Percentiles rank a stretch among this genome's conserved stretches.
These are phyloP conservation scores for Porites rus DNA, from an alignment of 92 coral and sea anemone species.

Conservation along the genomic window DNA sequence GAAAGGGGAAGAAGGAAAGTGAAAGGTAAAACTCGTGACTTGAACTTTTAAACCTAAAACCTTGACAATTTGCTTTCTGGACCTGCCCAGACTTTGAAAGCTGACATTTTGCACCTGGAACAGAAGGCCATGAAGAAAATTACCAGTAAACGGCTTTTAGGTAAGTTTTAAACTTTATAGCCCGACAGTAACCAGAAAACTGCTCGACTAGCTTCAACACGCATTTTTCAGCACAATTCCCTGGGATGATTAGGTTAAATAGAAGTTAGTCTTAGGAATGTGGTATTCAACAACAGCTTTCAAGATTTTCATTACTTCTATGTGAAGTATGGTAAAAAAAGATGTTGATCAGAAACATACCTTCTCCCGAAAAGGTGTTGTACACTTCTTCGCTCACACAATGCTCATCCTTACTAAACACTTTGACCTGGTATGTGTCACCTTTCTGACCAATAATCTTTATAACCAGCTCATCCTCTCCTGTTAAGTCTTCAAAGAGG, in stretches of 20 bases:
- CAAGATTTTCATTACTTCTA: no score
- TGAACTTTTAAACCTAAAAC: no score
- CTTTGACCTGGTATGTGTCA: slow-evolving; percentile 67
- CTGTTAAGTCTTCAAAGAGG: slow-evolving; percentile 57
- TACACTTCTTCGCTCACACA: slow-evolving; percentile 71
- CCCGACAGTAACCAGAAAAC: background rate
- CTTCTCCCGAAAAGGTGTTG: slow-evolving; percentile 18
- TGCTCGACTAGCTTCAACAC: no score
- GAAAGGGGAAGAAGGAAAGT: background rate
- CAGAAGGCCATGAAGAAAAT: background rate
- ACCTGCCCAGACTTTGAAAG: background rate
- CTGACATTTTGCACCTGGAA: no score
- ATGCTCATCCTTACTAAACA: slow-evolving; percentile 48
- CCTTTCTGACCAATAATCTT: slow-evolving; percentile 51
- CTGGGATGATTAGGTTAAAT: no score
- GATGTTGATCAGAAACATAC: background rate
- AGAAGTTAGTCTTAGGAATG: no score
- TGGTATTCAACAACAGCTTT: no score
- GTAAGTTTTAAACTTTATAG: background rate
- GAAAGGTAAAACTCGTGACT: background rate
- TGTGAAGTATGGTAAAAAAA: no score
- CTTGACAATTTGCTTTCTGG: background rate
- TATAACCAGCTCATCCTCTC: slow-evolving; percentile 43
- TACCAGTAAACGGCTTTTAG: background rate
- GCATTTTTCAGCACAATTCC: background rate